Evolutionary conservation across 1,140 invertebrate genomes (phyloP).

Genomic region (Pinna nobilis): DNA sequence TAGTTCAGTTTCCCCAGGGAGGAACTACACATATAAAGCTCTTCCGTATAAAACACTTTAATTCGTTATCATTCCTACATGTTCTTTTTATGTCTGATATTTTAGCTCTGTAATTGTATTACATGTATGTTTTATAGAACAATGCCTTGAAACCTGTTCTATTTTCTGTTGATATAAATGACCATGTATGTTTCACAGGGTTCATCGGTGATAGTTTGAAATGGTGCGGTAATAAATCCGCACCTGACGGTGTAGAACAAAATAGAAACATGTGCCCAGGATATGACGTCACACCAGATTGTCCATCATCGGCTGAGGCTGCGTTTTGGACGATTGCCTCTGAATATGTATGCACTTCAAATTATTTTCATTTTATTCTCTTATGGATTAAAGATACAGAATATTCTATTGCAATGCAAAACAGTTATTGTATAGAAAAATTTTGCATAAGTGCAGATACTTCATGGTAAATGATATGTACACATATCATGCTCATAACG

Average conservation of each 20-base stretch:
- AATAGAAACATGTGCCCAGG: constrained; percentile 13
- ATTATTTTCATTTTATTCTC: neutral
- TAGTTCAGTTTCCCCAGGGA: too few relatives aligned
- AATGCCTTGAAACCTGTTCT: too few relatives aligned
- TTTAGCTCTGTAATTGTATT: too few relatives aligned
- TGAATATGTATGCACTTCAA: neutral
- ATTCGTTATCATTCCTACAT: too few relatives aligned
- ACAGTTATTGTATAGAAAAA: neutral
- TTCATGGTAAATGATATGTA: too few relatives aligned
- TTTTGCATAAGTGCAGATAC: neutral
- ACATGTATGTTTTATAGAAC: too few relatives aligned
- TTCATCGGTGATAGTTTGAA: constrained; percentile 19
- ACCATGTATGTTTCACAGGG: too few relatives aligned
- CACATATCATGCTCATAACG: too few relatives aligned
- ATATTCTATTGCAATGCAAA: neutral
- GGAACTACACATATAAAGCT: too few relatives aligned
- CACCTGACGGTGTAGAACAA: constrained; percentile 17
- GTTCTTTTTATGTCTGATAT: too few relatives aligned
- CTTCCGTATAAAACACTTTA: too few relatives aligned
- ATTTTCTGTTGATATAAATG: too few relatives aligned
- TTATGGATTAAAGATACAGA: neutral
- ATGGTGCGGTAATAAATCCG: constrained; percentile 9
- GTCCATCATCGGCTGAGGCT: neutral
- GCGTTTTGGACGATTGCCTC: constrained; percentile 17
- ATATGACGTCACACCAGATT: constrained; percentile 2